A percentile compares a stretch with the other conserved stretches of the same genome.
These are phyloP conservation scores for Pseudorasbora parva DNA, from an alignment of 2,113 vertebrate genomes.

Conservation along the genomic window DNA sequence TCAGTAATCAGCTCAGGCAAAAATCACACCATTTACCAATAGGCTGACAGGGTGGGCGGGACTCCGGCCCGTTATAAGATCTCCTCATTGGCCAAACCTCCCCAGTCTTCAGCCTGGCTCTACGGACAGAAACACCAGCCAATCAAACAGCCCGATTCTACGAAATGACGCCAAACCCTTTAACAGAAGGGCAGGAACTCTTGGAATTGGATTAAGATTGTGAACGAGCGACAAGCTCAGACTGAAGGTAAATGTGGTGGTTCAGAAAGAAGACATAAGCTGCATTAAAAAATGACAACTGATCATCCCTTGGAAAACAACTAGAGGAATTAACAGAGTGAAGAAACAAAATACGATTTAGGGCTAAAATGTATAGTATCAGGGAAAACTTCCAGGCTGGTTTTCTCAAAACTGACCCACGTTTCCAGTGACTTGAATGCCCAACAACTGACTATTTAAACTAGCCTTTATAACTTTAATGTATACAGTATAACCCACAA, in stretches of 20 bases:
- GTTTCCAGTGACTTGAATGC: too few relatives aligned
- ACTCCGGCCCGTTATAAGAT: constrained; percentile 87
- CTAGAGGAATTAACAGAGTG: background rate
- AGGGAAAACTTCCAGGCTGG: background rate
- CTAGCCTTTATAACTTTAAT: too few relatives aligned
- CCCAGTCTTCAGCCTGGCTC: constrained; percentile 97
- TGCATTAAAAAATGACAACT: too few relatives aligned
- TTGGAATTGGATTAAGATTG: background rate
- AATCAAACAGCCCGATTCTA: constrained; percentile 56
- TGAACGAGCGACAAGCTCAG: background rate
- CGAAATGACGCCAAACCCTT: background rate
- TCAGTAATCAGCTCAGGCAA: constrained; percentile 77
- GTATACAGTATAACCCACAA: too few relatives aligned
- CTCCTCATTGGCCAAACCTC: constrained; percentile 94
- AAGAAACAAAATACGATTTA: background rate
- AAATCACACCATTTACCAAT: constrained; percentile 88
- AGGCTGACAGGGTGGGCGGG: constrained; percentile 73
- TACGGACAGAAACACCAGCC: constrained; percentile 88
- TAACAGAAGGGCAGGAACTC: background rate
- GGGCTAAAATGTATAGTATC: too few relatives aligned
- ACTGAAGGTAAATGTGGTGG: background rate
- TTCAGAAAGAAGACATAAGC: background rate
- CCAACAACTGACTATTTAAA: too few relatives aligned
- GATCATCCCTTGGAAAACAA: background rate
- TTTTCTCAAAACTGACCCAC: background rate